Conservation (phyloP, 2,797 vertebrate genomes). For the Eleutherodactylus coqui region DNA sequence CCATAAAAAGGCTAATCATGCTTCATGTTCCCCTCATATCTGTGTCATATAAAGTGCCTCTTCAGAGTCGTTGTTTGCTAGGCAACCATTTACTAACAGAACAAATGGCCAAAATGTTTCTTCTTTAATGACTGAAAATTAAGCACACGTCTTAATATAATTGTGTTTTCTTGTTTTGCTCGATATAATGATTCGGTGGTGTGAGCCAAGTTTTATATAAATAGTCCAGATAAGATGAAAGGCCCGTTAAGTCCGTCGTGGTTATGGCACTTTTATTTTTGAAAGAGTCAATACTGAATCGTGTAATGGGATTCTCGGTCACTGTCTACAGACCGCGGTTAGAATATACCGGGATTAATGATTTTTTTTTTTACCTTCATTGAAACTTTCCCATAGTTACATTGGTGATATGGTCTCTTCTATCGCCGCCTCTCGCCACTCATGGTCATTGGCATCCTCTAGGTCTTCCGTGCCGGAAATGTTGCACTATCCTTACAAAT, state of each 20-base stretch:
- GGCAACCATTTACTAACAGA: slow-evolving; percentile 13
- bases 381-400: no score
- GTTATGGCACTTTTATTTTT: slow-evolving; percentile 6
- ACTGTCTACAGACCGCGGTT: neutral
- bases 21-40: neutral
- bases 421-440: no score
- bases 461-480: no score
- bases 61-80: neutral
- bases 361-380: neutral
- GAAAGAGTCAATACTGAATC: neutral
- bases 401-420: no score
- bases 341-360: neutral
- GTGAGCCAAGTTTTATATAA: slow-evolving; percentile 26
- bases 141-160: slow-evolving; percentile 30
- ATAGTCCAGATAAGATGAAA: neutral
- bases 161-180: slow-evolving; percentile 24
- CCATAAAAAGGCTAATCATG: neutral
- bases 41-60: neutral
- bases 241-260: neutral
- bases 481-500: no score
- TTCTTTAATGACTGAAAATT: slow-evolving; percentile 35
- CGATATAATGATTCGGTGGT: slow-evolving; percentile 26
- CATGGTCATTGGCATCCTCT: no score
- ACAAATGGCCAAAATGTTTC: slow-evolving; percentile 19
- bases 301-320: neutral